These are phyloP conservation scores for Cyclura pinguis DNA, from an alignment of 2,797 vertebrate species.

Conservation along the genomic window DNA sequence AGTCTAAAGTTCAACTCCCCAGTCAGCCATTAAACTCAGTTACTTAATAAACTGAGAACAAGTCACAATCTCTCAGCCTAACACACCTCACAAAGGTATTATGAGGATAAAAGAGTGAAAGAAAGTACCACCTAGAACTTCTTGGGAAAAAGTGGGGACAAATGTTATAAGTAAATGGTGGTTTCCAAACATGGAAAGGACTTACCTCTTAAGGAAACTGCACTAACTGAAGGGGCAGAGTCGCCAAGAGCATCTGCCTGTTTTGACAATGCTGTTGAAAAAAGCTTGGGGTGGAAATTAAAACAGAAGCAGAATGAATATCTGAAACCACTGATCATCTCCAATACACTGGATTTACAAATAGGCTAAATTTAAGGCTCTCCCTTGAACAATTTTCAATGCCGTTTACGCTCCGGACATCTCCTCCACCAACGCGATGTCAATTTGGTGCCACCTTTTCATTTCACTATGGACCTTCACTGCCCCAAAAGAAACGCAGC, in stretches of 20 bases:
- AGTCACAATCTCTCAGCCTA: not conserved
- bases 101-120: not conserved
- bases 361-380: not conserved
- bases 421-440: not conserved
- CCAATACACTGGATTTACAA: not conserved
- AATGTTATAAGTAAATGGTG: not conserved
- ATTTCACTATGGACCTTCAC: not conserved
- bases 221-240: not conserved
- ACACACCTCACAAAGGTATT: not conserved
- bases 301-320: not conserved
- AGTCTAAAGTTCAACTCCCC: not conserved
- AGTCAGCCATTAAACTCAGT: not conserved
- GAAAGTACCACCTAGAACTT: no score
- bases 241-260: not conserved
- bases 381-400: not conserved
- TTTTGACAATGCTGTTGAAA: not conserved
- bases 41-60: not conserved
- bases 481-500: no score
- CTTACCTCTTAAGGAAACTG: conserved; percentile 7
- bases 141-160: not conserved
- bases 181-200: no score
- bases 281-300: not conserved
- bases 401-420: not conserved
- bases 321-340: not conserved
- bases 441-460: not conserved